Evolutionary conservation across 2,888 invertebrate species (phyloP), one percentile per base, ranked within the genome.

Genomic region (Eumerus sabulonum): DNA sequence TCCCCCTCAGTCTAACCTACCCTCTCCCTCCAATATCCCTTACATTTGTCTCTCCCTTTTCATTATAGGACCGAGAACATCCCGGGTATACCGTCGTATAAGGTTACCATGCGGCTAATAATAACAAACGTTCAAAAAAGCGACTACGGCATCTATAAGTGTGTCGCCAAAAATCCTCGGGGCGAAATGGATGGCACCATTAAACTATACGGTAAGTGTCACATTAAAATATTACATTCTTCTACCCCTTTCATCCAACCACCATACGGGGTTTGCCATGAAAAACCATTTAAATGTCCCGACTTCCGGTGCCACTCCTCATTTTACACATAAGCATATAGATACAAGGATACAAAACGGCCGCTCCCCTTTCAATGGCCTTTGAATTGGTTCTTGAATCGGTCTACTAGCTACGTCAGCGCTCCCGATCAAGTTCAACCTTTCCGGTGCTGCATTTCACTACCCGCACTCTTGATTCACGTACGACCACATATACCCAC

Each of bases 101-200:
- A 96, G 88, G 95, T 94, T 18, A 95, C 96, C 86, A 97, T 97
- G 96, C 92, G 92, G 83, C 91, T 97, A 79, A 93, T 94, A 77
- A 95, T 97, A 85, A 91, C 92, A 85, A 93, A 94, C 88, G 93
- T 97, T 71, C 92, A 94, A 86, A 92, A 92, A 84, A 92, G 91
- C 86, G 97, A 97, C 90, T 96, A 95, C 86, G 96, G 96, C 48
- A 95, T 93, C 81, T 96, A 96, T 90, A 96, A 95, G 90, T 96
- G 96, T 84, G 92, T 90, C 88, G 92, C 96, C 76, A 96, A 96
- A 90, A 96, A 97, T 90, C 96, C 96, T 68, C 91, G 96, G 82
- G 96, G 96, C 81, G 96, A 96, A 88, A 96, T 96, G 53, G 96
- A 96, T 89, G 96, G 96, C 82, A 94, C 94, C 81, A 96, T 97